These are phyloP conservation scores for Glomeris marginata DNA, from an alignment of 2,888 invertebrate species.

Conservation along the genomic window DNA sequence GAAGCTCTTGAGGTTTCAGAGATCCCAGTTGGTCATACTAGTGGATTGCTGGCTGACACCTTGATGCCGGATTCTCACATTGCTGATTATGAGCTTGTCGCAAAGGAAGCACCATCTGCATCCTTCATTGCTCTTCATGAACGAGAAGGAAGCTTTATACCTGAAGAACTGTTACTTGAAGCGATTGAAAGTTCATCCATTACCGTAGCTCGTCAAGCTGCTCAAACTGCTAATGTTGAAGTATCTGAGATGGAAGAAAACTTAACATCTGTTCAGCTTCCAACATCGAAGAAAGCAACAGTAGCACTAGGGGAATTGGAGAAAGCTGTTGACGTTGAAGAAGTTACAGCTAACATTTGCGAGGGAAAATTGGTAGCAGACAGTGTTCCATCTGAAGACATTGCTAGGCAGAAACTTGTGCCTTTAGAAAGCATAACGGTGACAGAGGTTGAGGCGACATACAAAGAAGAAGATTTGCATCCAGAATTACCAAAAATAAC, in stretches of 20 bases:
- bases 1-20: conserved; percentile 12
- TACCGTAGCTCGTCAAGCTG: too few relatives aligned
- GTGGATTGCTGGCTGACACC: conserved; percentile 3
- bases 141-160: conserved; percentile 1
- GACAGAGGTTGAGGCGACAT: conserved; percentile 1
- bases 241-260: too few relatives aligned
- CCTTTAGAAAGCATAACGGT: conserved; percentile 7
- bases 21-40: conserved; percentile 7
- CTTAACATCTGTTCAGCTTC: too few relatives aligned
- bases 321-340: not conserved
- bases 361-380: conserved; percentile 1
- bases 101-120: conserved; percentile 11
- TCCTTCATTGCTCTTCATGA: conserved; percentile 5
- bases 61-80: conserved; percentile 7
- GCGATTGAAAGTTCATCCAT: too few relatives aligned
- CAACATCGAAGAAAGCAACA: too few relatives aligned
- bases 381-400: not conserved
- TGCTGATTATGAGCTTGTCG: conserved; percentile 3
- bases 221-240: too few relatives aligned
- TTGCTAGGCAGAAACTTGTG: conserved; percentile 5
- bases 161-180: not conserved
- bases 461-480: conserved; percentile 3
- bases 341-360: not conserved
- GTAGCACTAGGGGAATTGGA: too few relatives aligned
- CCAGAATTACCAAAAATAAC: not conserved